These are phyloP conservation scores for Fregetta grallaria DNA, from an alignment of 2,113 vertebrate species.

Conservation along the genomic window DNA sequence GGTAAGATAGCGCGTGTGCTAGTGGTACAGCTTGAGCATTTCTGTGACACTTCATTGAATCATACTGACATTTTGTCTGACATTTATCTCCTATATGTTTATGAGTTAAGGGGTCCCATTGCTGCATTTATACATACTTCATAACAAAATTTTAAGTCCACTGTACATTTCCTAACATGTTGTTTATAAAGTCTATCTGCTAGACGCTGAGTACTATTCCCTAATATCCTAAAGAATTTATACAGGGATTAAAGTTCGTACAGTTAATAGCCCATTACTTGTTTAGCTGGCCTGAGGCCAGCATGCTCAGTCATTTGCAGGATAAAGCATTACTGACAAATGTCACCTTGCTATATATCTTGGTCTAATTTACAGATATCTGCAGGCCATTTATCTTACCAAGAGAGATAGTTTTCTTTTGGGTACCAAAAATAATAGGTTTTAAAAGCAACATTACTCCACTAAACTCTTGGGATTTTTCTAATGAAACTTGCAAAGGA, in stretches of 20 bases:
- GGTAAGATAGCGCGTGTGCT: accelerated
- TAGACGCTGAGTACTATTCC: background rate
- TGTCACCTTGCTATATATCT: background rate
- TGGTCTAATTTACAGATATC: background rate
- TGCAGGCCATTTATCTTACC: background rate
- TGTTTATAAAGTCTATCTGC: background rate
- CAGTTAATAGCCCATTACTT: background rate
- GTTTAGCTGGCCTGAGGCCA: background rate
- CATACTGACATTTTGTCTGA: background rate
- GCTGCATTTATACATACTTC: background rate
- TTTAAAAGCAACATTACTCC: background rate
- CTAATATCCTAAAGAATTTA: background rate
- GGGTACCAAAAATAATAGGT: background rate
- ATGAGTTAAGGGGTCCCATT: background rate
- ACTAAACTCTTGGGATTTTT: background rate
- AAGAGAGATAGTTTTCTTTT: background rate
- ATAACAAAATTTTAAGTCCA: background rate
- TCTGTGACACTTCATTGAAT: background rate
- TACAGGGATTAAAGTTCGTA: background rate
- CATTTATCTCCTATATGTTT: background rate
- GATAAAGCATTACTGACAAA: background rate
- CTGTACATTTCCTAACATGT: background rate
- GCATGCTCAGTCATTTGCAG: background rate
- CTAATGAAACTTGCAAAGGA: background rate
- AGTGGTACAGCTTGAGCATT: background rate